phyloP scores from a whole-genome alignment of 2,113 vertebrate species.

The Barbus barbus region DNA sequence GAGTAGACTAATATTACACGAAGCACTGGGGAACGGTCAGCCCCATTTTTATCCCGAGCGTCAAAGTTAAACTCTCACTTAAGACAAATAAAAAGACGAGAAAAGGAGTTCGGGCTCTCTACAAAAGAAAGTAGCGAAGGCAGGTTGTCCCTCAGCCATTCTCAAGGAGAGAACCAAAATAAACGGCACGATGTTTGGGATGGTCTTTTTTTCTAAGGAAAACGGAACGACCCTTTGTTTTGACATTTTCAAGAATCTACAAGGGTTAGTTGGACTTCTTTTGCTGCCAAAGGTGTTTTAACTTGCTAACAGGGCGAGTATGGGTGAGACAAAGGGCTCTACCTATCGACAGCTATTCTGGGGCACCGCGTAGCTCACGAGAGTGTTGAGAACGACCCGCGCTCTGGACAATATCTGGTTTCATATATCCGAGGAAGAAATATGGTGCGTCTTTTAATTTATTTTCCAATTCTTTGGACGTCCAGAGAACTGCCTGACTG shows the following conservation, averaged over 20 bases:
- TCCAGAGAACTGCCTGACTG: not conserved
- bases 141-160: not conserved
- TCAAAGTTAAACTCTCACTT: not conserved
- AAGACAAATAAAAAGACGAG: not conserved
- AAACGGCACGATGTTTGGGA: slow-evolving; percentile 27
- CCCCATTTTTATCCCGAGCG: slow-evolving; percentile 6
- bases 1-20: slow-evolving; percentile 14
- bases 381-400: not conserved
- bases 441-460: slow-evolving; percentile 36
- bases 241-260: not conserved
- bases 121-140: not conserved
- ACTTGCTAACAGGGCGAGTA: slow-evolving; percentile 13
- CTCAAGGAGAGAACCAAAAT: not conserved
- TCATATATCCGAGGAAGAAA: slow-evolving; percentile 11
- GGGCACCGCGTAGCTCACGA: slow-evolving; percentile 40
- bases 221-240: not conserved
- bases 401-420: not conserved
- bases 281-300: not conserved
- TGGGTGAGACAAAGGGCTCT: slow-evolving; percentile 22
- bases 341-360: slow-evolving; percentile 33
- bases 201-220: not conserved
- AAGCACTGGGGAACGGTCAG: not conserved
- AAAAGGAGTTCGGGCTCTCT: not conserved
- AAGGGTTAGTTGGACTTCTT: not conserved
- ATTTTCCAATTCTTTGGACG: slow-evolving; percentile 11